These are phyloP conservation scores for Hyalella azteca DNA, from an alignment of 2,888 invertebrate species.

Conservation along the genomic window DNA sequence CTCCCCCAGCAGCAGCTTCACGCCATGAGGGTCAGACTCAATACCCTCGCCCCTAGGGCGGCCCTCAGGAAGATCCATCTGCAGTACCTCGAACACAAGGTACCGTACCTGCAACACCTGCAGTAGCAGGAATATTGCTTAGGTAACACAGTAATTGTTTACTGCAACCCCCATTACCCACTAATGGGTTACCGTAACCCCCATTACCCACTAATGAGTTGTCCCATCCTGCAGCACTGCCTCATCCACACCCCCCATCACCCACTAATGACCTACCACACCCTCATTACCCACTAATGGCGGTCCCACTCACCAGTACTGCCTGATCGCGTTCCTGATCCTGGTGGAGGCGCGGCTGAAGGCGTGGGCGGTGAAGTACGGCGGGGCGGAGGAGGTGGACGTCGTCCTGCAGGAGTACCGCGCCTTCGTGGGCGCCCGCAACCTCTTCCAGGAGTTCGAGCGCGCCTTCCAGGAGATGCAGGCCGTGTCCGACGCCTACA, in stretches of 20 bases:
- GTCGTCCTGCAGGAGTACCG: constrained; percentile 86
- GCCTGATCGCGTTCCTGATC: constrained; percentile 88
- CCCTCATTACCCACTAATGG: neutral
- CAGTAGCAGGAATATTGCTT: neutral
- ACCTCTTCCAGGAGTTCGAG: constrained; percentile 92
- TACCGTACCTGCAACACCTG: constrained; percentile 60
- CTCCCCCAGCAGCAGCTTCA: constrained; percentile 81
- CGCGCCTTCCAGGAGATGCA: constrained; percentile 91
- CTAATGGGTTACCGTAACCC: no score
- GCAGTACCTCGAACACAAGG: constrained; percentile 89
- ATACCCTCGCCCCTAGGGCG: constrained; percentile 76
- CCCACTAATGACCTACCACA: neutral
- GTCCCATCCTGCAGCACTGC: neutral
- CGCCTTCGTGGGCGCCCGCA: constrained; percentile 89
- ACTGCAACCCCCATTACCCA: no score
- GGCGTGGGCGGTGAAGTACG: constrained; percentile 89
- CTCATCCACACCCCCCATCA: neutral
- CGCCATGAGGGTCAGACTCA: constrained; percentile 79
- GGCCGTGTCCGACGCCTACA: constrained; percentile 88
- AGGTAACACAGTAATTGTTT: no score
- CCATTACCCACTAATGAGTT: neutral
- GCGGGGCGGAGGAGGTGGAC: constrained; percentile 79
- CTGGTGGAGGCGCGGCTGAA: constrained; percentile 87
- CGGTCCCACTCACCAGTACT: constrained; percentile 69
- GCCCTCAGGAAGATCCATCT: constrained; percentile 82